These are phyloP conservation scores for Volucella inflata DNA, from an alignment of 2,888 invertebrate species.

Conservation along the genomic window DNA sequence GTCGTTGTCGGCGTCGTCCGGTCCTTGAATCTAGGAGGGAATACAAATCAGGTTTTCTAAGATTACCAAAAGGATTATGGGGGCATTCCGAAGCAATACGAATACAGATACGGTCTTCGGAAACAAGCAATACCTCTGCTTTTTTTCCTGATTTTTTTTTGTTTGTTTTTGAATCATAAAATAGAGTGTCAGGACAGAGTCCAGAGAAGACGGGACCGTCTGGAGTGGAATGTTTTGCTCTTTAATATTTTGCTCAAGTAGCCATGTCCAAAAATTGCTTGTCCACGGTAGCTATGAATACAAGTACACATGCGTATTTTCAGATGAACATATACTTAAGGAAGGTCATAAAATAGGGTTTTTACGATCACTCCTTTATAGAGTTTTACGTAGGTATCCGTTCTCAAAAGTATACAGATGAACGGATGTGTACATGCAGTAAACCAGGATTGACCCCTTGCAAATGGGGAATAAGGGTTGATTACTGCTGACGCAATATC, in stretches of 20 bases:
- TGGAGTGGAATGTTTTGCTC: slow-evolving; percentile 16
- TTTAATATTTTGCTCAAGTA: slow-evolving; percentile 69
- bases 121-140: too few relatives aligned
- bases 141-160: slow-evolving; percentile 37
- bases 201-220: not conserved
- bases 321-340: slow-evolving; percentile 53
- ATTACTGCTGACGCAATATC: slow-evolving; percentile 66
- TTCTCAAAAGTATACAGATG: slow-evolving; percentile 3
- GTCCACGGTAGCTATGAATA: slow-evolving; percentile 22
- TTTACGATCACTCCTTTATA: slow-evolving; percentile 60
- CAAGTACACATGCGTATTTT: slow-evolving; percentile 19
- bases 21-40: slow-evolving; percentile 29
- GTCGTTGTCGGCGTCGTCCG: not conserved
- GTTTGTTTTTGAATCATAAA: slow-evolving; percentile 50
- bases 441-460: slow-evolving; percentile 57
- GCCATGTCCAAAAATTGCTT: slow-evolving; percentile 53
- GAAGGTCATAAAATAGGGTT: slow-evolving; percentile 71
- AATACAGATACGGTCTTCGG: slow-evolving; percentile 39
- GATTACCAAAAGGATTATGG: slow-evolving; percentile 74
- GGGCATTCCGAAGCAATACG: slow-evolving; percentile 56
- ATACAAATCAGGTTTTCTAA: slow-evolving; percentile 71
- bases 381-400: slow-evolving; percentile 14
- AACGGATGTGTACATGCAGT: slow-evolving; percentile 12
- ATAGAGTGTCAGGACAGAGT: slow-evolving; percentile 28
- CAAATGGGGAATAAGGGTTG: slow-evolving; percentile 58